phyloP scores from a whole-genome alignment of 2,797 vertebrate species.

The Anas georgica region DNA sequence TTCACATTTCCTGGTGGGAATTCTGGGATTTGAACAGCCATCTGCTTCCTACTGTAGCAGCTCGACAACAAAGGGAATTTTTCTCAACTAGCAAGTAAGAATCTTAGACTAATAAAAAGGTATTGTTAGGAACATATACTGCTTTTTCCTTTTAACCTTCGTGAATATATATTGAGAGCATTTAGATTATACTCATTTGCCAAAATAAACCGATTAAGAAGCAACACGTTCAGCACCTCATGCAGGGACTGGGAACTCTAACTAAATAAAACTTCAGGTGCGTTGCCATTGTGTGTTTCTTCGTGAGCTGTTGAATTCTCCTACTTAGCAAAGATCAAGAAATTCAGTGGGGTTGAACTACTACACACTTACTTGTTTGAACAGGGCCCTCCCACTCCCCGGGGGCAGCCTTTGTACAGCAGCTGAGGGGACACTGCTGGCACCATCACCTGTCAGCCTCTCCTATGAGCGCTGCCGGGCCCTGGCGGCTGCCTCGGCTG shows the following conservation, averaged over 20 bases:
- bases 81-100: conserved; percentile 51
- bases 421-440: too few species aligned
- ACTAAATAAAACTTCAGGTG: not conserved
- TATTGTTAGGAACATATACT: conserved; percentile 20
- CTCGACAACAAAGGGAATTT: conserved; percentile 61
- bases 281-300: not conserved
- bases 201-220: not conserved
- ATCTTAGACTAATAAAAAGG: conserved; percentile 47
- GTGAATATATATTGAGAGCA: conserved; percentile 13
- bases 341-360: not conserved
- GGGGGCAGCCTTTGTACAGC: too few species aligned
- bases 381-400: too few species aligned
- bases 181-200: not conserved
- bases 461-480: too few species aligned
- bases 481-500: too few species aligned
- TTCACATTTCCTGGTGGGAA: conserved; percentile 65
- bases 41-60: conserved; percentile 59
- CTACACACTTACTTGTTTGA: not conserved
- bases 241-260: not conserved
- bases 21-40: conserved; percentile 68
- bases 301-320: not conserved
- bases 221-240: not conserved
- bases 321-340: not conserved
- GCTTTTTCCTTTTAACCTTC: conserved; percentile 40
- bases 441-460: too few species aligned